Evolutionary conservation across 2,797 vertebrate species (phyloP), one percentile per base, ranked within the genome.

Genomic region (Apogon talboti): DNA sequence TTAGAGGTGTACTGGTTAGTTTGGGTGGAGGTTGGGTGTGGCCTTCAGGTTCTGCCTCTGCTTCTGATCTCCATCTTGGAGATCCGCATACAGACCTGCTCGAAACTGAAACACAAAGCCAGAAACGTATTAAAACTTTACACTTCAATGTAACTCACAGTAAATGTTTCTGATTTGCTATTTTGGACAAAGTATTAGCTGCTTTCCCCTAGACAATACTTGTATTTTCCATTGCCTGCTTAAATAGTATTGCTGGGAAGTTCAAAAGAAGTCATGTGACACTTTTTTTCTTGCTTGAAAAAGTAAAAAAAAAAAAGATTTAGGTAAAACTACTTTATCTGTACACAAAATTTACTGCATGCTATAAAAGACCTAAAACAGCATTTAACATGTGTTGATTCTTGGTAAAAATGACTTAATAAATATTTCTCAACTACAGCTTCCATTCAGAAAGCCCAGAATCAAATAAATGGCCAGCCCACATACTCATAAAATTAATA

Each of bases 1-100:
- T 95, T 18, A 90, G 91, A 0, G 94, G 93, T 2, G 95, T 95
- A 80, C 93, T 96, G 78, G 93, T 91, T 28, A 94, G 92, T 7
- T 89, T 45, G n/a, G 88, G 76, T 0, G 70, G 67, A 33, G 63
- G 69, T 3, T 84, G 66, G 0, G 71, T 21, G 18, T 50, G 87
- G 59, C 66, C 84, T 9, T 75, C 86, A 8, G 86, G 33, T 52
- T 93, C 92, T 11, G 91, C 59, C 33, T 92, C 92, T 42, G 77
- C 88, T 0, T 93, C 86, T 3, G 94, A 87, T 49, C 50, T 92
- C 96, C 96, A 97, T 0, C 85, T 80, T 51, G 87, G 91, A 82
- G 89, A 76, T 41, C 95, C 94, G 0, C 40, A 71, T 7, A 14
- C 6, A 71, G 92, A 89, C 85, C 90, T 68, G 61, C 83, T 83